Base-by-base conservation (phyloP, 1,140 invertebrate species). In the Heliconius himera region DNA sequence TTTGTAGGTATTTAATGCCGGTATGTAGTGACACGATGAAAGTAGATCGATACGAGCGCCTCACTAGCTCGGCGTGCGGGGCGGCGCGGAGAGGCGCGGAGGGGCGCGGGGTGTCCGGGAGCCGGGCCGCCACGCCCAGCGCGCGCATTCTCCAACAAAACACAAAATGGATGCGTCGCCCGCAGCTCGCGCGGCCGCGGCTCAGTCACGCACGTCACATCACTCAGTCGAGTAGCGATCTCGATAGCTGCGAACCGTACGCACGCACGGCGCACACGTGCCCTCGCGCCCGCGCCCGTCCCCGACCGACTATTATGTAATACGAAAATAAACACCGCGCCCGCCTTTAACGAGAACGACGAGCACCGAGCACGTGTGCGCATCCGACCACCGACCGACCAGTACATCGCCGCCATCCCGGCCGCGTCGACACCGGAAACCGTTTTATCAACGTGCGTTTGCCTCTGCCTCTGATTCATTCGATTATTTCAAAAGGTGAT, bases 121-220 rank as follows among this genome's bases (percentile, higher is more conserved):
- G 41, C 82, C 87, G 82, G 81, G 79, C 77, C 84, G 89, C 91
- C 92, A 93, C 92, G 91, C 92, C 91, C 91, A 91, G 87, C 89
- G 90, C 87, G 91, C 92, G 92, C 90, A 92, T 91, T 92, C 90
- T 92, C 90, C 87, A 91, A 93, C 89, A 91, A 91, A 89, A 88
- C 87, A 90, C 84, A 88, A 91, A 92, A 93, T 91, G 84, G 88
- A 88, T 89, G 90, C 87, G 88, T 82, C 83, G 86, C 76, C 71
- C 74, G 80, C 66, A 74, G 79, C 60, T 80, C 83, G 84, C 84
- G 85, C 83, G 83, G 87, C 83, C 84, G 85, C 83, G 83, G 87
- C 83, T 89, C 87, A 88, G 88, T 90, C 89, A 89, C 89, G 88
- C 89, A 92, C 91, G 85, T 90, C 89, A 90, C 89, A 87, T 88